These are phyloP conservation scores for Brachionichthys hirsutus DNA, from an alignment of 2,113 vertebrate species.

Conservation along the genomic window DNA sequence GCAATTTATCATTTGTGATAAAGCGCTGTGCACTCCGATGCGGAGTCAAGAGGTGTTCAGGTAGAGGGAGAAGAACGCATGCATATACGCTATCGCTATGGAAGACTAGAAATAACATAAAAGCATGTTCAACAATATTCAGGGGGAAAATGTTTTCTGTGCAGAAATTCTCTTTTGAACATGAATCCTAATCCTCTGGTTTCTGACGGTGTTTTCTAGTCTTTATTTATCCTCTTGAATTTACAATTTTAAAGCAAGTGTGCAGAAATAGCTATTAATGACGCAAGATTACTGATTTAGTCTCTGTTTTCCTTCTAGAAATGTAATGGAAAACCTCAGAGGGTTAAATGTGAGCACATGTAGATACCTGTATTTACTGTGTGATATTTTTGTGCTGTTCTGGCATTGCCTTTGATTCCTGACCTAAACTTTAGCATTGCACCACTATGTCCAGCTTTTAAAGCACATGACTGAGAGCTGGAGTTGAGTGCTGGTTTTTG, in stretches of 20 bases:
- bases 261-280: no score
- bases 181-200: no score
- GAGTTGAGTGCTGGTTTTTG: slow-evolving; percentile 27
- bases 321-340: no score
- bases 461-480: slow-evolving; percentile 12
- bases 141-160: no score
- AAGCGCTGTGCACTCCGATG: no score
- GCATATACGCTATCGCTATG: neutral
- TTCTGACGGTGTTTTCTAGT: no score
- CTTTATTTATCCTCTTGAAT: no score
- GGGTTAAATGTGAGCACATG: neutral
- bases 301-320: no score
- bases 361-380: neutral
- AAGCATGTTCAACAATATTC: no score
- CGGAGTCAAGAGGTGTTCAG: neutral
- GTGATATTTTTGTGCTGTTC: neutral
- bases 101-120: neutral
- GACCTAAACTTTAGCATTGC: slow-evolving; percentile 24
- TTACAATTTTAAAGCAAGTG: no score
- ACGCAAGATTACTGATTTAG: no score
- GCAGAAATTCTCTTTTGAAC: no score
- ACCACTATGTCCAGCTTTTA: slow-evolving; percentile 21
- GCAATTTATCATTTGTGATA: slow-evolving; percentile 8
- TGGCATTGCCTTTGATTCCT: slow-evolving; percentile 6
- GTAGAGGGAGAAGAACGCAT: neutral